Conservation (phyloP, 92 coral and sea anemone genomes). For the Palythoa heliodiscus region DNA sequence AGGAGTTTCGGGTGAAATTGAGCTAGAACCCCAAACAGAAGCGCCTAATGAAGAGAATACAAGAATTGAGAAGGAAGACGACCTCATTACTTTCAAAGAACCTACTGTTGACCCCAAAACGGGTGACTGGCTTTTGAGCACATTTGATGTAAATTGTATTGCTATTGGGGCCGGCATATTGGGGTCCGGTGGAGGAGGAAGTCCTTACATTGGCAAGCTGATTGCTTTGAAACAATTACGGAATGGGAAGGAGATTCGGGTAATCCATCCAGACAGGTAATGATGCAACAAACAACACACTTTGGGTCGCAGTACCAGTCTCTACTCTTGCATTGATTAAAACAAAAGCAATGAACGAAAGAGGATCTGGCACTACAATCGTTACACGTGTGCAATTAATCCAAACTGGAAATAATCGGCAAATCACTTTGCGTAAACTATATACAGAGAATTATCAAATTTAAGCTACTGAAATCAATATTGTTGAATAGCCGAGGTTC, state of each 20-base stretch:
- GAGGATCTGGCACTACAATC: too few relatives aligned
- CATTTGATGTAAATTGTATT: constrained; percentile 88
- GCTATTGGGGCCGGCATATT: constrained; percentile 93
- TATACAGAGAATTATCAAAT: too few relatives aligned
- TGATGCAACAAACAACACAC: too few relatives aligned
- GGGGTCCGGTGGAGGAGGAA: constrained; percentile 98
- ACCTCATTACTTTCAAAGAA: constrained; percentile 26
- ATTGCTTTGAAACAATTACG: constrained; percentile 53
- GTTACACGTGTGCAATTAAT: too few relatives aligned
- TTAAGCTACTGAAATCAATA: too few relatives aligned
- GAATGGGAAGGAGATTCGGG: constrained; percentile 73
- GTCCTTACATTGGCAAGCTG: constrained; percentile 81
- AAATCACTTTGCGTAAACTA: too few relatives aligned
- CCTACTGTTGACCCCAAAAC: constrained; percentile 74
- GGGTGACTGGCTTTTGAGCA: constrained; percentile 84
- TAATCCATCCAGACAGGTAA: constrained; percentile 90
- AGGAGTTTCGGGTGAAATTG: background rate
- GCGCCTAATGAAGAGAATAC: background rate
- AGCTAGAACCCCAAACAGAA: background rate
- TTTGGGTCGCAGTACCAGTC: too few relatives aligned
- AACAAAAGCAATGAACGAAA: too few relatives aligned
- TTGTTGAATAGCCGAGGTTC: too few relatives aligned
- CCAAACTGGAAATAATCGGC: too few relatives aligned
- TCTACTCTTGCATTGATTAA: too few relatives aligned
- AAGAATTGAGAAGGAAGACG: constrained; percentile 23